phyloP scores from a whole-genome alignment of 2,888 invertebrate species.

The Diarsia dahlii region DNA sequence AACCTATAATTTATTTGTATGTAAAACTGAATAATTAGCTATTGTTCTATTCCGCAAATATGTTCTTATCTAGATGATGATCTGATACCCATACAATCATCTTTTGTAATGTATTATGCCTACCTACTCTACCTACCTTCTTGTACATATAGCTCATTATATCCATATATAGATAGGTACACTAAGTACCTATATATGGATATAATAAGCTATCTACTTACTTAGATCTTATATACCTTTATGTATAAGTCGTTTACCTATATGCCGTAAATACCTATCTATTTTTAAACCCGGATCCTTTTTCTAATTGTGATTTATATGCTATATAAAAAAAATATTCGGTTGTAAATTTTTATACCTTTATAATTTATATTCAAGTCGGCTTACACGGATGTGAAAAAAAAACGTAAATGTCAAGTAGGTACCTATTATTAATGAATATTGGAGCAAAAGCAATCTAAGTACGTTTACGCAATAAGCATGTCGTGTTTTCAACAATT shows the following conservation, averaged over 20 bases:
- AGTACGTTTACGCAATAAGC: no score
- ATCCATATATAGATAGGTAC: no score
- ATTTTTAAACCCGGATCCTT: constrained; percentile 1
- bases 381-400: background rate
- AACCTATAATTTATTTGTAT: background rate
- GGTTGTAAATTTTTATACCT: background rate
- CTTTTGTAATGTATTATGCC: constrained; percentile 39
- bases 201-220: constrained; percentile 16
- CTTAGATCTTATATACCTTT: background rate
- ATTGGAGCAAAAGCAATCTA: background rate
- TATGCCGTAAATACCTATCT: background rate
- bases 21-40: constrained; percentile 40
- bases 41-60: constrained; percentile 38
- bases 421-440: background rate
- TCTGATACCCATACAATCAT: constrained; percentile 13
- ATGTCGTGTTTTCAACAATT: background rate
- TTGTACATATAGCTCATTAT: no score
- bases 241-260: background rate
- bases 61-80: constrained; percentile 20
- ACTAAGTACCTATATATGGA: background rate
- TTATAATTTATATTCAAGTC: background rate
- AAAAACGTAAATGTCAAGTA: background rate
- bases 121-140: background rate
- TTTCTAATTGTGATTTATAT: background rate
- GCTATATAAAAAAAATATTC: background rate